A percentile compares a stretch with the other conserved stretches of the same genome.
These are phyloP conservation scores for Balanococcus diminutus DNA, from an alignment of 2,888 invertebrate species.

Conservation along the genomic window DNA sequence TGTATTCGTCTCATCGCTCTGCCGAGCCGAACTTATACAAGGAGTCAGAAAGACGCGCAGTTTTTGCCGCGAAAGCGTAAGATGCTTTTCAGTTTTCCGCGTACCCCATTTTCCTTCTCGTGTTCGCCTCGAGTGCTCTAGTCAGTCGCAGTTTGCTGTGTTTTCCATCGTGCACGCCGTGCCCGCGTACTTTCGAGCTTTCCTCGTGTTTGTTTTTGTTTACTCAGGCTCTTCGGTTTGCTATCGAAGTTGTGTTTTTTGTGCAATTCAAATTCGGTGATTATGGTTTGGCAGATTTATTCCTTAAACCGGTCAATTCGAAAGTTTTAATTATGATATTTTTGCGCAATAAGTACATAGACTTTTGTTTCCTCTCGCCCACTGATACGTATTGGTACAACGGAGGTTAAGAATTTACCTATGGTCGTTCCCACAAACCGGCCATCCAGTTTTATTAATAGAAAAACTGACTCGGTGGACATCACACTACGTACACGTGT, in stretches of 20 bases:
- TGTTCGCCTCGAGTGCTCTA: not conserved
- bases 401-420: not conserved
- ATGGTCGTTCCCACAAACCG: not conserved
- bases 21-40: not conserved
- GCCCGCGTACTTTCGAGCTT: not conserved
- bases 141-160: not conserved
- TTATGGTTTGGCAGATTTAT: not conserved
- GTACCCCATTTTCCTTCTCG: not conserved
- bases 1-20: not conserved
- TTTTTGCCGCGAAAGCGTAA: not conserved
- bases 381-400: not conserved
- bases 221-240: not conserved
- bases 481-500: constrained; percentile 8
- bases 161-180: not conserved
- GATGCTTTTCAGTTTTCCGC: not conserved
- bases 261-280: too few relatives aligned
- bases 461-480: not conserved
- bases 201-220: not conserved
- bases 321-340: constrained; percentile 33
- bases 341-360: constrained; percentile 18
- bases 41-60: constrained; percentile 20
- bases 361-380: constrained; percentile 22
- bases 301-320: not conserved
- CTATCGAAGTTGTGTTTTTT: too few relatives aligned
- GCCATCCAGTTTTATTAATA: not conserved